Conservation (phyloP, 2,888 invertebrate genomes). For the Vesta saturnalis region DNA sequence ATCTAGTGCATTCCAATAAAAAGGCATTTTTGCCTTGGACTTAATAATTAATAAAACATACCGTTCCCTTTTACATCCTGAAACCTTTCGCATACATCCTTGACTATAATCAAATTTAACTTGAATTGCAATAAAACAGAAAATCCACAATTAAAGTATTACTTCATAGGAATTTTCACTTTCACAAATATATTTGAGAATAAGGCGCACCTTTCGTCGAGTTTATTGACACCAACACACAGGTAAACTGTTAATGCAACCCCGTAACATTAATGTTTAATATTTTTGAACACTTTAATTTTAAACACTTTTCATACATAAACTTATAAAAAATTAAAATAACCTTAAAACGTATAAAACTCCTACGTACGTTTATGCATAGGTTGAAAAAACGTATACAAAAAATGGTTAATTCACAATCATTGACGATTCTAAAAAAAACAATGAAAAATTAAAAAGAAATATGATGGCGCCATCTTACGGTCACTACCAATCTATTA, state of each 20-base stretch:
- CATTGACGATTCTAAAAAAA: conserved; percentile 36
- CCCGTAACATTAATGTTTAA: no score
- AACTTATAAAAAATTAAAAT: conserved; percentile 21
- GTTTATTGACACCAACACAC: conserved; percentile 62
- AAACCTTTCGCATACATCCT: conserved; percentile 34
- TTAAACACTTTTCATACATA: neutral
- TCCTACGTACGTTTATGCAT: conserved; percentile 37
- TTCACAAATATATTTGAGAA: conserved; percentile 57
- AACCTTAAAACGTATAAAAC: conserved; percentile 39
- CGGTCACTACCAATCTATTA: neutral
- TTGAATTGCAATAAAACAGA: conserved; percentile 18
- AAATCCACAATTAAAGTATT: conserved; percentile 31
- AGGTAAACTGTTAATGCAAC: conserved; percentile 52
- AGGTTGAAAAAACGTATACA: conserved; percentile 45
- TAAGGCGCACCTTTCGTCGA: conserved; percentile 61
- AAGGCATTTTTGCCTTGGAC: conserved; percentile 18
- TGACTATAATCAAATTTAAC: neutral
- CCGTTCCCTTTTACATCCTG: conserved; percentile 40
- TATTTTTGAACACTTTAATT: no score
- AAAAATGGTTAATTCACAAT: conserved; percentile 44
- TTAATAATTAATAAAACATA: conserved; percentile 26
- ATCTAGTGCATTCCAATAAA: conserved; percentile 17
- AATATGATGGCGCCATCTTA: conserved; percentile 33
- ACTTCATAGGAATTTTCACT: conserved; percentile 56
- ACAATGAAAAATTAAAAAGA: conserved; percentile 44